Conservation (phyloP, 1,140 invertebrate genomes). For the Drosophila melanica region DNA sequence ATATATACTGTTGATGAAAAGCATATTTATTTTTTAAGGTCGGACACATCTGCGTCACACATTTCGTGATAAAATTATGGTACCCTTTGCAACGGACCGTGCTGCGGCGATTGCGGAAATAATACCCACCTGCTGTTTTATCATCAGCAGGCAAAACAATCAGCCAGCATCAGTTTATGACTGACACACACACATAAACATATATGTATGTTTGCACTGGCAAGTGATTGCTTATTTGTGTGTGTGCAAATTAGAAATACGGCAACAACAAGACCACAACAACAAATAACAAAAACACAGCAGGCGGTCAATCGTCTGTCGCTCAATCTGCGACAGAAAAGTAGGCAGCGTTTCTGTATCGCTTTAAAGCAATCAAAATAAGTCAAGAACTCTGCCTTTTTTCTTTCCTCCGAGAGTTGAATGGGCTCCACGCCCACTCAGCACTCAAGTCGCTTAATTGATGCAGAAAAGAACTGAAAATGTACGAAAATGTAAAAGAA, state of each 20-base stretch:
- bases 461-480: conserved; percentile 18
- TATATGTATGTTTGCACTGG: neutral
- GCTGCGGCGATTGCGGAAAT: neutral
- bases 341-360: conserved; percentile 46
- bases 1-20: no score
- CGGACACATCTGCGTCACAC: no score
- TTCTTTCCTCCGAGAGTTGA: conserved; percentile 1
- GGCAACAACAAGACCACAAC: conserved; percentile 27
- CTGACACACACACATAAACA: neutral
- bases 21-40: no score
- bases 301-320: conserved; percentile 29
- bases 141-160: conserved; percentile 13
- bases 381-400: conserved; percentile 46
- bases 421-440: conserved; percentile 30
- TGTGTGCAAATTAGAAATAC: conserved; percentile 59
- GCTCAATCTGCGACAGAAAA: conserved; percentile 22
- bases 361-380: conserved; percentile 69
- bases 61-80: neutral
- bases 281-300: conserved; percentile 25
- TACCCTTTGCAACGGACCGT: neutral
- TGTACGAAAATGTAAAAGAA: conserved; percentile 30
- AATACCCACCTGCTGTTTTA: conserved; percentile 2
- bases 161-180: neutral
- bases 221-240: conserved; percentile 54
- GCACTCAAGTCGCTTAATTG: conserved; percentile 64